phyloP scores from a whole-genome alignment of 2,888 invertebrate genomes.

The Willowsia nigromaculata region DNA sequence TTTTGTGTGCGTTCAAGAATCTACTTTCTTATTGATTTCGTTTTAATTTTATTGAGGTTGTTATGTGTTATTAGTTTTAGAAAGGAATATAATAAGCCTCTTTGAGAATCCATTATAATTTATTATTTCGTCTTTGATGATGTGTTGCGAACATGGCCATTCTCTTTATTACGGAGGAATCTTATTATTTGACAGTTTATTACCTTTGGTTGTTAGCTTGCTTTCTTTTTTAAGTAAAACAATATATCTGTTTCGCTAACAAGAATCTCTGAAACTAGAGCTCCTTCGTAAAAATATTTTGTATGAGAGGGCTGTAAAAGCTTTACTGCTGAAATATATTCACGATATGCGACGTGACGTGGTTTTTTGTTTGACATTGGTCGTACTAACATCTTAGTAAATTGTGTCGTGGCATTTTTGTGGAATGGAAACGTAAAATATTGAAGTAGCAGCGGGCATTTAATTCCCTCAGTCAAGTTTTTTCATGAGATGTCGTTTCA shows the following conservation, averaged over 20 bases:
- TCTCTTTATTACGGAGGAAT: not conserved
- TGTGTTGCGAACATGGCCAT: not conserved
- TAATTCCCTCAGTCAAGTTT: conserved; percentile 2
- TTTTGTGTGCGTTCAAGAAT: not conserved
- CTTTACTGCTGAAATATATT: not conserved
- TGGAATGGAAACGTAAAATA: not conserved
- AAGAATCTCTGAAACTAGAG: not conserved
- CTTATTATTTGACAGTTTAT: conserved; percentile 43
- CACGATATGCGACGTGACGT: not conserved
- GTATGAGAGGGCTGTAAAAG: not conserved
- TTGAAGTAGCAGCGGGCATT: not conserved
- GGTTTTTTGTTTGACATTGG: conserved; percentile 25
- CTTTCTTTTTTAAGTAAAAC: not conserved
- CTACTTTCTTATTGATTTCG: conserved; percentile 26
- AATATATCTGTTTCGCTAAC: not conserved
- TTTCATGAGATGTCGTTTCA: not conserved
- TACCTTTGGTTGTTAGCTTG: not conserved
- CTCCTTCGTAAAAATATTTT: not conserved
- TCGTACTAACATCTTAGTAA: no score
- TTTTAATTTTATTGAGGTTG: conserved; percentile 51
- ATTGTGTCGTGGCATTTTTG: not conserved
- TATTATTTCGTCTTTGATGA: conserved; percentile 3
- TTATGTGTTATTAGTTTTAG: not conserved
- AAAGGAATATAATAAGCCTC: conserved; percentile 2
- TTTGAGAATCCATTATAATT: not conserved